Conservation (phyloP, 2,797 vertebrate species). For the Geotrypetes seraphini region DNA sequence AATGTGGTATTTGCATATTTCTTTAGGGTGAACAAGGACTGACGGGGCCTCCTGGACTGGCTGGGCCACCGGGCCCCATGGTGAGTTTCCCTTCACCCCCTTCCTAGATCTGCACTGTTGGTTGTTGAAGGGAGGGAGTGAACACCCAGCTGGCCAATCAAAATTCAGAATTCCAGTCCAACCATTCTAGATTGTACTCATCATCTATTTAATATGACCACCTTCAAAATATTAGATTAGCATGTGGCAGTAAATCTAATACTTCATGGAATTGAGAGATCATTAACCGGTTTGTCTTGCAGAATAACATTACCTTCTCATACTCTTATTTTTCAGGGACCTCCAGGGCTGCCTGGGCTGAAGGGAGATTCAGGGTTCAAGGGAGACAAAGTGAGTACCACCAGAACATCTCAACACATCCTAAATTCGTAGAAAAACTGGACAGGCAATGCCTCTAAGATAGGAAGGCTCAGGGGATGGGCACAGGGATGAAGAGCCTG, state of each 20-base stretch:
- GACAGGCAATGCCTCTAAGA: no score
- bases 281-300: no score
- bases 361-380: slow-evolving; percentile 76
- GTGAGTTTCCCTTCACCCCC: slow-evolving; percentile 44
- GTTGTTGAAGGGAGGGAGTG: accelerated
- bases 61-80: slow-evolving; percentile 78
- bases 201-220: no score
- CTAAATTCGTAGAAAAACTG: no score
- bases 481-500: not conserved
- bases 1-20: not conserved
- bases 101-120: not conserved
- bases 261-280: no score
- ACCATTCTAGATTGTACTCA: accelerated
- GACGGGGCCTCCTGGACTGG: slow-evolving; percentile 70
- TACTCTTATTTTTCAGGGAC: slow-evolving; percentile 59
- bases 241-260: no score
- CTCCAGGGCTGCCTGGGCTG: slow-evolving; percentile 75
- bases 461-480: no score
- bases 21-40: slow-evolving; percentile 79
- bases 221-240: not conserved
- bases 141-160: no score
- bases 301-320: no score
- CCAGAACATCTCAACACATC: no score
- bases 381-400: slow-evolving; percentile 76
- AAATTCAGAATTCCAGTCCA: no score